These are phyloP conservation scores for Eupelmus urozonus DNA, from an alignment of 2,888 invertebrate genomes.

Conservation along the genomic window DNA sequence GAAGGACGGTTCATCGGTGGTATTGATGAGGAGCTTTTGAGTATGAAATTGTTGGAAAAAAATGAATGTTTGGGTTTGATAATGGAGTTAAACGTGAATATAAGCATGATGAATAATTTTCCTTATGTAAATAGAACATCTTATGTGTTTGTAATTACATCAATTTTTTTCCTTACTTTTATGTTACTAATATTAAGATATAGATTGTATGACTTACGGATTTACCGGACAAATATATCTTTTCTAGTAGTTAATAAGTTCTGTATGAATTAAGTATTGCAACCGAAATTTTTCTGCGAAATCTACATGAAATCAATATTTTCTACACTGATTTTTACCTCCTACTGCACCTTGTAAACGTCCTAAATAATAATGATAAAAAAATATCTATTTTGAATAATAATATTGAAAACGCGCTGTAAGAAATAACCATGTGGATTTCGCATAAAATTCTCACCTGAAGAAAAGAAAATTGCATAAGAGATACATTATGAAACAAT, in stretches of 20 bases:
- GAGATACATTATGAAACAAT: background rate
- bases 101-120: constrained; percentile 10
- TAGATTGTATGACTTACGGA: no score
- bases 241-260: constrained; percentile 20
- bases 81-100: no score
- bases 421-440: background rate
- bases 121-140: constrained; percentile 26
- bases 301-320: constrained; percentile 7
- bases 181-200: background rate
- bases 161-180: background rate
- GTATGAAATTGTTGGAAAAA: no score
- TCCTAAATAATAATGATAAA: background rate
- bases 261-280: background rate
- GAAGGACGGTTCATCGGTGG: no score
- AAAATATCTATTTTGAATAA: constrained; percentile 31
- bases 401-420: background rate
- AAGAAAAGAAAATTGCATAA: background rate
- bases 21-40: no score
- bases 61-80: no score
- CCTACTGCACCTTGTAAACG: background rate
- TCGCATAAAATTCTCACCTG: background rate
- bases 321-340: constrained; percentile 22
- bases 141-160: background rate
- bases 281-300: constrained; percentile 7
- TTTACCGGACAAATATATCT: background rate